These are phyloP conservation scores for Myotis yumanensis DNA, from an alignment of 2,113 vertebrate species.

Conservation along the genomic window DNA sequence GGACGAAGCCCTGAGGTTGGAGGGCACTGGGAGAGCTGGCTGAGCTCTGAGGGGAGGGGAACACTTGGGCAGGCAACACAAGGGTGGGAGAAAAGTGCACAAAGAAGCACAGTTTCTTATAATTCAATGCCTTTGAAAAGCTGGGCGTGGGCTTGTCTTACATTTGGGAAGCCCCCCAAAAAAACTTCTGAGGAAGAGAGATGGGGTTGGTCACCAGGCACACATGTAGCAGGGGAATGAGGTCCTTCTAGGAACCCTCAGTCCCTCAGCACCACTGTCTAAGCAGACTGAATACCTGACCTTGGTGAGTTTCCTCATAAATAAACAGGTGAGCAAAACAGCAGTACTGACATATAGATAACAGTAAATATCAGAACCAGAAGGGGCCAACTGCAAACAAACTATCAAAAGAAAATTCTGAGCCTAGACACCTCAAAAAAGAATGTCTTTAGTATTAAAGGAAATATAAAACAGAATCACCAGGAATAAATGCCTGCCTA, in stretches of 20 bases:
- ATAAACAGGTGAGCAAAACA: not conserved
- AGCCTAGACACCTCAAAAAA: not conserved
- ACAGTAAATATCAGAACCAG: not conserved
- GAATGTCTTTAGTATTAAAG: not conserved
- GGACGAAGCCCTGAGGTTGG: not conserved
- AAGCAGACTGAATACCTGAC: not conserved
- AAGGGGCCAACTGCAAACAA: not conserved
- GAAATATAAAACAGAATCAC: constrained; percentile 14
- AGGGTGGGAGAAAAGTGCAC: not conserved
- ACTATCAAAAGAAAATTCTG: not conserved
- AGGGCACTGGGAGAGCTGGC: not conserved
- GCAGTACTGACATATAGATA: not conserved
- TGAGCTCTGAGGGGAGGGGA: not conserved
- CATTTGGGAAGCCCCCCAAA: not conserved
- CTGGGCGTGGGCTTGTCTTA: not conserved
- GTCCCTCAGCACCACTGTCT: not conserved
- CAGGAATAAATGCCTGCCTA: not conserved
- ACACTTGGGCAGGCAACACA: not conserved
- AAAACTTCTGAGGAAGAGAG: not conserved
- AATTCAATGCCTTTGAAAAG: not conserved
- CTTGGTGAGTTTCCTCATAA: not conserved
- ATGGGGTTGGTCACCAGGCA: not conserved
- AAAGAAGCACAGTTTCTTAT: not conserved
- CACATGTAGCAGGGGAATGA: not conserved
- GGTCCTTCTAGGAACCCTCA: not conserved